Percentiles rank a stretch among this genome's conserved stretches.
Evolutionary conservation across 2,888 invertebrate genomes (phyloP).

Genomic region (Galerucella nymphaeae): DNA sequence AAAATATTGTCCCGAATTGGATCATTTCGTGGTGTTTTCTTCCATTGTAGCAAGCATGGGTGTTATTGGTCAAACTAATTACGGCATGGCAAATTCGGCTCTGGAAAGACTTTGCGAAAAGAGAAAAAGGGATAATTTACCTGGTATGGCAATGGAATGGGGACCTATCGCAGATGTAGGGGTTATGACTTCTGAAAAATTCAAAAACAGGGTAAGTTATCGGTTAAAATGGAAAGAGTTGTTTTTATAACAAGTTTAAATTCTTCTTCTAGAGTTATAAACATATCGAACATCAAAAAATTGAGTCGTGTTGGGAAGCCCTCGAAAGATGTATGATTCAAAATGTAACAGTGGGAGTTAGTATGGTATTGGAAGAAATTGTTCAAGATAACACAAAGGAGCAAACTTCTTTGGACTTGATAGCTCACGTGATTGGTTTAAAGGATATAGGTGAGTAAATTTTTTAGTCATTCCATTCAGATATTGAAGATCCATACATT

Average conservation of each 20-base stretch:
- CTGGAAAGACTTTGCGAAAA: slow-evolving; percentile 51
- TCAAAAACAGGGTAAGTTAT: slow-evolving; percentile 10
- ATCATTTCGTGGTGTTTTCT: slow-evolving; percentile 50
- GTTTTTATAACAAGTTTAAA: no score
- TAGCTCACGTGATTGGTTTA: slow-evolving; percentile 45
- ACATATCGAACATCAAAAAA: slow-evolving; percentile 61
- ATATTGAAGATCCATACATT: no score
- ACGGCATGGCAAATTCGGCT: slow-evolving; percentile 49
- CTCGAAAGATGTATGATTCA: slow-evolving; percentile 43
- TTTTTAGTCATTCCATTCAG: no score
- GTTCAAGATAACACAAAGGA: slow-evolving; percentile 54
- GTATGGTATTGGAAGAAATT: slow-evolving; percentile 31
- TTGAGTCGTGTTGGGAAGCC: slow-evolving; percentile 37
- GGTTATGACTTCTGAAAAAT: neutral
- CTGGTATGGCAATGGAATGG: slow-evolving; percentile 51
- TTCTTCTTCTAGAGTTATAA: neutral
- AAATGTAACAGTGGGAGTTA: slow-evolving; percentile 35
- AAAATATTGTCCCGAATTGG: slow-evolving; percentile 59
- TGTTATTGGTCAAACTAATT: slow-evolving; percentile 51
- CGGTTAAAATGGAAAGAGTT: no score
- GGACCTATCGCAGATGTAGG: slow-evolving; percentile 50
- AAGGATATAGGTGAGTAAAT: slow-evolving; percentile 39
- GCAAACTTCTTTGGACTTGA: slow-evolving; percentile 37
- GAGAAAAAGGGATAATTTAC: slow-evolving; percentile 45
- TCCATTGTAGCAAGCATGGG: slow-evolving; percentile 47